These are phyloP conservation scores for Eretmochelys imbricata DNA, from an alignment of 2,113 vertebrate genomes.

Conservation along the genomic window DNA sequence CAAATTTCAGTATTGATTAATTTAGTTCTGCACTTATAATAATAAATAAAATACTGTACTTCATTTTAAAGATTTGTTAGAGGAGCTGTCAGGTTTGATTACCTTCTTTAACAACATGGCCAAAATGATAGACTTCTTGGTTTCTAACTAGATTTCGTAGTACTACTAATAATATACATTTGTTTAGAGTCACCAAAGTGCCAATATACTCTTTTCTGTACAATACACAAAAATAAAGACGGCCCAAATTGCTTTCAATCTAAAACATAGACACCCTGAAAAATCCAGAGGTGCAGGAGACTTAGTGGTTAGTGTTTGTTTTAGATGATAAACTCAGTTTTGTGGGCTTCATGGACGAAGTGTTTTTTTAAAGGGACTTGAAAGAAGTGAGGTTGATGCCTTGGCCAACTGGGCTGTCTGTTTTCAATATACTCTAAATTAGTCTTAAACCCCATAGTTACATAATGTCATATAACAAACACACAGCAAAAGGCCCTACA, in stretches of 20 bases:
- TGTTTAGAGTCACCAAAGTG: neutral
- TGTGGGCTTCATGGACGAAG: neutral
- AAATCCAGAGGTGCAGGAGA: neutral
- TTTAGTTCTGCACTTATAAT: neutral
- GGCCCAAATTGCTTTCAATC: rapidly evolving
- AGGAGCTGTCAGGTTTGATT: neutral
- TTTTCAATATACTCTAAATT: neutral
- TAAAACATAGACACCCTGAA: neutral
- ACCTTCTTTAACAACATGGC: neutral
- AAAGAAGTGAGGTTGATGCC: neutral
- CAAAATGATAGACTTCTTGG: neutral
- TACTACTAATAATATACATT: rapidly evolving
- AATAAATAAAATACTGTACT: neutral
- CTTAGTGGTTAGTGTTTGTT: neutral
- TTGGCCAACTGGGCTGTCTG: neutral
- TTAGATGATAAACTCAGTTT: neutral
- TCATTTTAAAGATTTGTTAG: neutral
- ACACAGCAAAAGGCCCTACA: neutral
- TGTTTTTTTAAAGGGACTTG: neutral
- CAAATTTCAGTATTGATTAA: neutral
- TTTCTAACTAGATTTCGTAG: neutral
- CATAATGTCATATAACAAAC: neutral
- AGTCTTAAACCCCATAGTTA: neutral
- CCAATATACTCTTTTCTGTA: neutral
- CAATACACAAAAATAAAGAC: neutral